A percentile compares a stretch with the other conserved stretches of the same genome.
Evolutionary conservation across 2,797 vertebrate species (phyloP).

Genomic region (Anomalospiza imberbis): DNA sequence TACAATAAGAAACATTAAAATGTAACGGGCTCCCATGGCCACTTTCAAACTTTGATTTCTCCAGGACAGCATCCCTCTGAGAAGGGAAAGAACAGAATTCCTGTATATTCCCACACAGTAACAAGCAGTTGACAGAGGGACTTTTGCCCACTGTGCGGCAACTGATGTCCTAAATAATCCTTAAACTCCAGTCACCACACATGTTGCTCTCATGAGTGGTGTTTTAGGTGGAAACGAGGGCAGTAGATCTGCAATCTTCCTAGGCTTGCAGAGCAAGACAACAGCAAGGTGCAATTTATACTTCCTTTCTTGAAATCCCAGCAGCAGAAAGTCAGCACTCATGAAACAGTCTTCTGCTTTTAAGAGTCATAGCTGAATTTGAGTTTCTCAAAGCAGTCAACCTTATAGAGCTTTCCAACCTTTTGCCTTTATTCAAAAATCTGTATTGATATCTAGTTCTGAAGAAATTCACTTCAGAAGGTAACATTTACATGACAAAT

Average conservation of each 20-base stretch:
- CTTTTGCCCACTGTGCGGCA: background rate
- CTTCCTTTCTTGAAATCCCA: background rate
- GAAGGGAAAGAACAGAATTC: background rate
- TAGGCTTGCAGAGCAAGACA: background rate
- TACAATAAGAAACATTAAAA: background rate
- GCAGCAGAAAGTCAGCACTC: background rate
- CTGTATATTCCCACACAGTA: background rate
- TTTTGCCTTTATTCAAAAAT: background rate
- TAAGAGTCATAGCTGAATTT: background rate
- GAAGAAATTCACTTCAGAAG: background rate
- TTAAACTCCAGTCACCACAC: background rate
- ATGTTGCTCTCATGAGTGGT: background rate
- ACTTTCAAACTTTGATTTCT: background rate
- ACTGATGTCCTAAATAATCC: background rate
- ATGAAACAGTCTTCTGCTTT: background rate
- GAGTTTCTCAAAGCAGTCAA: background rate
- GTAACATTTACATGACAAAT: background rate
- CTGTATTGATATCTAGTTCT: background rate
- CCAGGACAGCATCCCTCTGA: background rate
- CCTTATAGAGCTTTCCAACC: background rate
- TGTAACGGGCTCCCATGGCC: background rate
- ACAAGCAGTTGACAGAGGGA: background rate
- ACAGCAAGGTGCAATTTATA: background rate
- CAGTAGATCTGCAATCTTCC: background rate
- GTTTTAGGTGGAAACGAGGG: background rate